These are phyloP conservation scores for Batillaria attramentaria DNA, from an alignment of 1,140 invertebrate species.

Conservation along the genomic window DNA sequence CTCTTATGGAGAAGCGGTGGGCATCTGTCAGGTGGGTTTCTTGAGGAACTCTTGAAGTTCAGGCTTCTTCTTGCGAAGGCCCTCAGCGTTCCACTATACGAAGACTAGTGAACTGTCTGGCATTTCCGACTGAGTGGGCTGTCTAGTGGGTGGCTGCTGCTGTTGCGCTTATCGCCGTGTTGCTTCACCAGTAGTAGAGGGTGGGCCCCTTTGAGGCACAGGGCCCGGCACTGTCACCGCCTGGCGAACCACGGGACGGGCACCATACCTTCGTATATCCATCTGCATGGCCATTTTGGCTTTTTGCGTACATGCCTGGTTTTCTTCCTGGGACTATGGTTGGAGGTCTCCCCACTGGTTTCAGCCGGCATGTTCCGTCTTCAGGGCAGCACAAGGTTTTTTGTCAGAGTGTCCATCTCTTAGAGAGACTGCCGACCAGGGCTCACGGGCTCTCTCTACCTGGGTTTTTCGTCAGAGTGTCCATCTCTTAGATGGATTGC, in stretches of 20 bases:
- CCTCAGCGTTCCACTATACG: slow-evolving; percentile 23
- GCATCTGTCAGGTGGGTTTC: slow-evolving; percentile 33
- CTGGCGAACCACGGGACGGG: slow-evolving; percentile 27
- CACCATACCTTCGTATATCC: slow-evolving; percentile 32
- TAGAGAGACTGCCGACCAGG: no score
- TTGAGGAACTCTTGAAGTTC: slow-evolving; percentile 31
- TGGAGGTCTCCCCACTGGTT: slow-evolving; percentile 4
- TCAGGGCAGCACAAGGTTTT: slow-evolving; percentile 12
- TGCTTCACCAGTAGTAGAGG: slow-evolving; percentile 21
- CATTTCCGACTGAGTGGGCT: slow-evolving; percentile 11
- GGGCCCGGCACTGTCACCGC: slow-evolving; percentile 21
- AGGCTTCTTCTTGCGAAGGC: slow-evolving; percentile 34
- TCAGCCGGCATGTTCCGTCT: slow-evolving; percentile 24
- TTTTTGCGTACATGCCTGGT: not conserved
- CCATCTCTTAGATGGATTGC: no score
- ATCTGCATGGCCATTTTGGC: slow-evolving; percentile 23
- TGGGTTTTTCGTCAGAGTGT: no score
- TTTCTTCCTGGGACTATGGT: not conserved
- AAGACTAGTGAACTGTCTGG: slow-evolving; percentile 12
- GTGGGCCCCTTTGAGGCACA: not conserved
- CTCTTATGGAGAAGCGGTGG: slow-evolving; percentile 18
- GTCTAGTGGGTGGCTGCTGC: not conserved
- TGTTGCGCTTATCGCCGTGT: not conserved
- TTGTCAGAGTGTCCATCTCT: no score
- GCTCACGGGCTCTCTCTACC: no score